Evolutionary conservation across 2,113 vertebrate genomes (phyloP).

Genomic region (Phyllostomus discolor): DNA sequence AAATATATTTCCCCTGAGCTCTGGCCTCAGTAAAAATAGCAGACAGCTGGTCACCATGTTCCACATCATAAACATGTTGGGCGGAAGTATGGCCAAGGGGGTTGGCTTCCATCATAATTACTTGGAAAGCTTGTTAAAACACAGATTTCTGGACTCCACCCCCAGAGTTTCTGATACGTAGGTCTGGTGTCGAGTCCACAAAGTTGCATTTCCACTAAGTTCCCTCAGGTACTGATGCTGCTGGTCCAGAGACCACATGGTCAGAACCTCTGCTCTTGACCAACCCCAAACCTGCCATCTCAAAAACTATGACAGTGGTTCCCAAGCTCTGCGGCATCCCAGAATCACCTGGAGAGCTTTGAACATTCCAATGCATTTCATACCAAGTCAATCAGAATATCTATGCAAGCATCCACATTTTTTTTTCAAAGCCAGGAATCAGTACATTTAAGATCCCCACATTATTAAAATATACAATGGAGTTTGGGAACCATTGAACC

Average conservation of each 20-base stretch:
- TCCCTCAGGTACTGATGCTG: not conserved
- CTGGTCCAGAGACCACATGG: not conserved
- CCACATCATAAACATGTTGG: conserved; percentile 55
- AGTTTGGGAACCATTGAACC: not conserved
- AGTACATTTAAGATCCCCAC: not conserved
- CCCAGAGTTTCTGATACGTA: not conserved
- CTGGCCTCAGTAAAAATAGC: conserved; percentile 54
- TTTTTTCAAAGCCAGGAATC: not conserved
- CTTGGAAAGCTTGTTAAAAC: conserved; percentile 32
- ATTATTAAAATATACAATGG: not conserved
- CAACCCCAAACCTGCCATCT: not conserved
- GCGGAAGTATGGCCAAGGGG: conserved; percentile 9
- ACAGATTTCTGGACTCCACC: conserved; percentile 5
- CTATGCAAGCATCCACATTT: too few relatives aligned
- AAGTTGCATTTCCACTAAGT: not conserved
- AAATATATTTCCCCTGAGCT: conserved; percentile 49
- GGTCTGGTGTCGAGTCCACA: not conserved
- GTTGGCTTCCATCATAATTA: not conserved
- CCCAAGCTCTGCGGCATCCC: not conserved
- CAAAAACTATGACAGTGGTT: not conserved
- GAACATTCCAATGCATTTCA: not conserved
- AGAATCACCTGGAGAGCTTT: not conserved
- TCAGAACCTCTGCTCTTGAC: not conserved
- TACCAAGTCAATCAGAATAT: not conserved
- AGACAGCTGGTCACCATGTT: conserved; percentile 60